Evolutionary conservation across 37 sponge, comb jelly and placozoan genomes (phyloP), one percentile per base, ranked within the genome.

Genomic region (Diacarnus erythraeanus): DNA sequence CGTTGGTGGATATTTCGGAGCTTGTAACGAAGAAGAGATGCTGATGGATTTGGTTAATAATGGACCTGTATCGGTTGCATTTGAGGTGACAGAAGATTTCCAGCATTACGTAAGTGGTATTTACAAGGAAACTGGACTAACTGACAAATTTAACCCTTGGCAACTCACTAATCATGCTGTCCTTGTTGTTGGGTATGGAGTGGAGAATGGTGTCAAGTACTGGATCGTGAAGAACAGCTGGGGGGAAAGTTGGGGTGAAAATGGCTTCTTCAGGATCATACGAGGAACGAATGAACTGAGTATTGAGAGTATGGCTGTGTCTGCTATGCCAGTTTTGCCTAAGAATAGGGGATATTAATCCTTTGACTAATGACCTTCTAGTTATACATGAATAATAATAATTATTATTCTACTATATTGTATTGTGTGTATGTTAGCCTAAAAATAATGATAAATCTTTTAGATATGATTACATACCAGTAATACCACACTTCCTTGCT

Each of bases 161-260:
- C 74, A 72, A 65, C 57, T 86, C 29, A 79, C 80, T 35, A 86
- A 86, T 39, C 87, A 86, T 58, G 76, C 26, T 60, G 87, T 86
- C 2, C 69, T 82, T 10, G 57, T 86, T 22, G 82, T 81, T 0
- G 87, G 83, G 2, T 86, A 86, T 64, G 87, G 87, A 35, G 42
- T 29, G 29, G 77, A 80, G 42, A n/a, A 38, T 0, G 87, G 87
- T 22, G 40, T 38, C 31, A 37, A 56, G 6, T 86, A 74, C 38
- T 86, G 87, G 87, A 72, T 82, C 5, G 82, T 86, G 39, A 80
- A 86, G 70, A 86, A 86, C 70, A 81, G 82, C 76, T 86, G 87
- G 87, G 87, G 87, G 0, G 57, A 37, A 29, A 20, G 38, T 0
- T 86, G 82, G 82, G 87, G 87, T 20, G 87, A 86, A 42, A 31